Base-by-base conservation (phyloP, 2,797 vertebrate genomes). In the Paguma larvata region DNA sequence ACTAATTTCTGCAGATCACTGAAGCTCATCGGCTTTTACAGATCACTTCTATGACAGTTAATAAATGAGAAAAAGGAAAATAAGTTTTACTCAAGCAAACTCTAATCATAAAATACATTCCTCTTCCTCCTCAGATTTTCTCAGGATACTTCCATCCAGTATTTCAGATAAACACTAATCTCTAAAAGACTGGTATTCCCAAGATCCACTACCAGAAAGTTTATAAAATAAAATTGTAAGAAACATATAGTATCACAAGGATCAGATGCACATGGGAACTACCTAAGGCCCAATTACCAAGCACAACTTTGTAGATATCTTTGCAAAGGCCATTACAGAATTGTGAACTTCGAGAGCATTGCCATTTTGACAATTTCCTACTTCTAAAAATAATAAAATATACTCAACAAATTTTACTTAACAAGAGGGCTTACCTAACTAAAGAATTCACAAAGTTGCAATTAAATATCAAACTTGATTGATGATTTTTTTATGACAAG, bases 81-180 rank as follows among this genome's bases (percentile, higher is more conserved):
- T 51, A 46, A 96, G 72, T 96, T 96, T 89, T 93, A 87, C 25
- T 96, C 46, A 85, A 94, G 59, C 68, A 73, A 80, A 93, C 6
- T 77, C 65, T 75, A 83, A 93, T 44, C 19, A 92, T n/a, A 95
- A 95, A 38, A 92, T 27, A 80, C 21, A 73, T 62, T 92, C 80
- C 25, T 96, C 32, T 16, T 89, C 34, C 90, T 63, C 46, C 30
- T 91, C 79, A 14, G 13, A 89, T 82, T 92, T 94, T 94, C 59
- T 62, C 46, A 95, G 59, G 44, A 19, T 63, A 63, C 89, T 73
- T 88, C 41, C 75, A 95, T 6, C 41, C 48, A 93, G 30, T 70
- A 93, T 25, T 4, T 87, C 65, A 94, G 56, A 72, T 59, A 90
- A 87, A 56, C 85, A 46, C 25, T 82, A 78, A 12, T 53, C 51